These are phyloP conservation scores for Anguilla marmorata DNA, from an alignment of 2,797 vertebrate genomes.

Conservation along the genomic window DNA sequence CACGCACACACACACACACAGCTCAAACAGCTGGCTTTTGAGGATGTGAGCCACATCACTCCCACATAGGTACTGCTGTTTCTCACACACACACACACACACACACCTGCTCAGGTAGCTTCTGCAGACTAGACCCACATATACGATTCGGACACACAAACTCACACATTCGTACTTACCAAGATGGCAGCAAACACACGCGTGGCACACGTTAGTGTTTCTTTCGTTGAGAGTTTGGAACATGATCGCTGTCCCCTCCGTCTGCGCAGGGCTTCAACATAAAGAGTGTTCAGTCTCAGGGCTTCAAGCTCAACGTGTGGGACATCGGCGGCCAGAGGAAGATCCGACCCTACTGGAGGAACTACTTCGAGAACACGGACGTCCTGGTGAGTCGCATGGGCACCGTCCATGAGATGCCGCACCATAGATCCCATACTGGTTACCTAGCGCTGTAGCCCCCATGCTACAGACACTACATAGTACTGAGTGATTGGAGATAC, in stretches of 20 bases:
- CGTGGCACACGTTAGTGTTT: neutral
- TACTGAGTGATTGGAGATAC: neutral
- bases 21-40: slow-evolving; percentile 71
- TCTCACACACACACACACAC: neutral
- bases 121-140: neutral
- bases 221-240: neutral
- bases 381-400: slow-evolving; percentile 70
- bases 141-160: neutral
- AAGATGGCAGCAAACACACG: neutral
- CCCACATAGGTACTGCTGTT: slow-evolving; percentile 48
- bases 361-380: slow-evolving; percentile 82
- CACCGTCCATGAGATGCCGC: neutral
- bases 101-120: neutral
- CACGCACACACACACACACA: slow-evolving; percentile 59
- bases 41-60: slow-evolving; percentile 72
- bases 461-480: neutral
- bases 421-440: neutral
- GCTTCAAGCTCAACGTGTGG: slow-evolving; percentile 83
- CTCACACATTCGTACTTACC: neutral
- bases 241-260: slow-evolving; percentile 22
- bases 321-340: slow-evolving; percentile 84
- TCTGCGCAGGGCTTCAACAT: slow-evolving; percentile 80
- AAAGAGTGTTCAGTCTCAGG: slow-evolving; percentile 77
- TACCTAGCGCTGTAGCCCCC: slow-evolving; percentile 10
- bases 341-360: slow-evolving; percentile 81